phyloP scores from a whole-genome alignment of 2,888 invertebrate species.

The Tachystola acroxantha region DNA sequence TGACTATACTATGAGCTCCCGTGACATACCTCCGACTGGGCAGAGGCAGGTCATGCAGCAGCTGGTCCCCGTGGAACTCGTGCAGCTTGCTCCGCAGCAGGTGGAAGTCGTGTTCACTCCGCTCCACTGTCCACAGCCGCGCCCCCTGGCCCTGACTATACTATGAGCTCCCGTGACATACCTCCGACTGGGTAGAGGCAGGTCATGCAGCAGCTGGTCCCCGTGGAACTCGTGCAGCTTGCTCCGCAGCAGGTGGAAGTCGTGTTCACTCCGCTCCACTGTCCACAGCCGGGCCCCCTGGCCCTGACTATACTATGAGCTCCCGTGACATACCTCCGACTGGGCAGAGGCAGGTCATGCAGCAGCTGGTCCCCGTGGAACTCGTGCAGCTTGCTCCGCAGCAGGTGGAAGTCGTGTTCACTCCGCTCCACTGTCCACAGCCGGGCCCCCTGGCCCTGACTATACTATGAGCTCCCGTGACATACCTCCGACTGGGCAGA shows the following conservation, averaged over 20 bases:
- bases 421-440: slow-evolving; percentile 83
- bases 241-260: slow-evolving; percentile 89
- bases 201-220: slow-evolving; percentile 78
- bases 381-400: slow-evolving; percentile 88
- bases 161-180: too few species aligned
- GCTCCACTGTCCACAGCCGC: slow-evolving; percentile 79
- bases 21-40: slow-evolving; percentile 75
- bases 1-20: too few species aligned
- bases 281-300: slow-evolving; percentile 72
- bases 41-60: slow-evolving; percentile 79
- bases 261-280: slow-evolving; percentile 85
- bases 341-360: too few species aligned
- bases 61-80: slow-evolving; percentile 89
- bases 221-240: slow-evolving; percentile 93
- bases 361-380: slow-evolving; percentile 88
- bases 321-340: too few species aligned
- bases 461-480: not conserved
- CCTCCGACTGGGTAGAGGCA: slow-evolving; percentile 80
- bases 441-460: slow-evolving; percentile 29
- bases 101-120: slow-evolving; percentile 91
- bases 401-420: slow-evolving; percentile 90
- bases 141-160: slow-evolving; percentile 30
- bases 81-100: slow-evolving; percentile 87
- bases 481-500: slow-evolving; percentile 78
- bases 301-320: too few species aligned